Base-by-base conservation (phyloP, 2,888 invertebrate species). In the Parnassius smintheus region DNA sequence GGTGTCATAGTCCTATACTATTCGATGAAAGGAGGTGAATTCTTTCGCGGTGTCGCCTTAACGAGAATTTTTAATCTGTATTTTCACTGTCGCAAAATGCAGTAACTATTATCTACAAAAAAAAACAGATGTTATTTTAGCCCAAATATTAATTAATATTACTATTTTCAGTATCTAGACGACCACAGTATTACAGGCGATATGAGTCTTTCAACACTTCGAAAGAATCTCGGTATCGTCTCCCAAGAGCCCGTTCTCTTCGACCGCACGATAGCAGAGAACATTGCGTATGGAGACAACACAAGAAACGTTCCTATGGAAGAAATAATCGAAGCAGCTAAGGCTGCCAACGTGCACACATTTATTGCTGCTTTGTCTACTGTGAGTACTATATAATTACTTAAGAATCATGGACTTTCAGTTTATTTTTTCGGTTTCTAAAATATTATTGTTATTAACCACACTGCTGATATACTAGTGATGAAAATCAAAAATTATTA, bases 241-340 rank as follows among this genome's bases (percentile, higher is more conserved):
- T 96, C 96, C 0, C 98, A 98, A 81, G 97, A 98, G 78, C 98
- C 97, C 0, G 95, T 96, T 3, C 92, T 98, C 0, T 97, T 98
- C 84, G 96, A 96, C 79, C 93, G 95, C 55, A 95, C 95, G 57
- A 96, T 98, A 61, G 94, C 94, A 0, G 96, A 97, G 75, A 98
- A 98, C 81, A 97, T 98, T 72, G 95, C 95, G 0, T 98, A 98
- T 77, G 98, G 98, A 2, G 96, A 96, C 82, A 96, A 96, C 78
- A 93, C 91, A 11, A 87, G 96, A 0, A 72, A 74, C 0, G 94
- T 96, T 42, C 75, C 93, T 1, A 95, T 95, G 84, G 93, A 94
- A 48, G 96, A 97, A 76, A 94, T 97, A 58, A 95, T 96, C 9
- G 91, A 87, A 46, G 95, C 95, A 0, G 95, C 96, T 0, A 94